A percentile compares a stretch with the other conserved stretches of the same genome.
These are phyloP conservation scores for Cyanoderma ruficeps DNA, from an alignment of 2,113 vertebrate genomes.

Conservation along the genomic window DNA sequence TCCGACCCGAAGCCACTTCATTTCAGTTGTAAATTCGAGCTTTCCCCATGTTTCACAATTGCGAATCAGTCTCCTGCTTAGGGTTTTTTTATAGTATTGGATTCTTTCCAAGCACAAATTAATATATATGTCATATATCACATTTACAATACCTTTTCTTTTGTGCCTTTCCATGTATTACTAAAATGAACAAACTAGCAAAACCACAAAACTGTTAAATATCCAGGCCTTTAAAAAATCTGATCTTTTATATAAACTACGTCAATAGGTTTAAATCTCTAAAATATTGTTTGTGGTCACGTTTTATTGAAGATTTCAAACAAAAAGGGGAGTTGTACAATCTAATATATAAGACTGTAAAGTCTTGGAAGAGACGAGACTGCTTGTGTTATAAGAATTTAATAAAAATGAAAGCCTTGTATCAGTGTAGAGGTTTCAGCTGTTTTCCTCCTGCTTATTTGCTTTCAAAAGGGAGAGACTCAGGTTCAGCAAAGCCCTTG, in stretches of 20 bases:
- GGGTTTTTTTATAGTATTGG: too few relatives aligned
- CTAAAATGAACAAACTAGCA: background rate
- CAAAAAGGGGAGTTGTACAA: background rate
- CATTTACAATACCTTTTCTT: background rate
- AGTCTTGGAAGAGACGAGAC: background rate
- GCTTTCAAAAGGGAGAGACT: background rate
- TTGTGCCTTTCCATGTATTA: background rate
- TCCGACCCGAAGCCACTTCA: too few relatives aligned
- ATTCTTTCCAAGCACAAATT: too few relatives aligned
- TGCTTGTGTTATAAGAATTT: background rate
- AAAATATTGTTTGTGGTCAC: background rate
- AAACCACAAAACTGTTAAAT: background rate
- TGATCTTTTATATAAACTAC: background rate
- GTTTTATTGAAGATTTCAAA: background rate
- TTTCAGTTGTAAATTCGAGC: too few relatives aligned
- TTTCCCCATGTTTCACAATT: too few relatives aligned
- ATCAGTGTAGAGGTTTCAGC: background rate
- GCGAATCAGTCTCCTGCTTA: too few relatives aligned
- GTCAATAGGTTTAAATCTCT: background rate
- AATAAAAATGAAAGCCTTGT: background rate
- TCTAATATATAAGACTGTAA: background rate
- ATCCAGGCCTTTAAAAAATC: background rate
- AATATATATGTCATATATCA: too few relatives aligned
- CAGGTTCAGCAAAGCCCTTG: background rate
- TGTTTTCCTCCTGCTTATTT: background rate